Percentiles rank a stretch among this genome's conserved stretches.
Conservation (phyloP, 2,797 vertebrate species). For the Enoplosus armatus region DNA sequence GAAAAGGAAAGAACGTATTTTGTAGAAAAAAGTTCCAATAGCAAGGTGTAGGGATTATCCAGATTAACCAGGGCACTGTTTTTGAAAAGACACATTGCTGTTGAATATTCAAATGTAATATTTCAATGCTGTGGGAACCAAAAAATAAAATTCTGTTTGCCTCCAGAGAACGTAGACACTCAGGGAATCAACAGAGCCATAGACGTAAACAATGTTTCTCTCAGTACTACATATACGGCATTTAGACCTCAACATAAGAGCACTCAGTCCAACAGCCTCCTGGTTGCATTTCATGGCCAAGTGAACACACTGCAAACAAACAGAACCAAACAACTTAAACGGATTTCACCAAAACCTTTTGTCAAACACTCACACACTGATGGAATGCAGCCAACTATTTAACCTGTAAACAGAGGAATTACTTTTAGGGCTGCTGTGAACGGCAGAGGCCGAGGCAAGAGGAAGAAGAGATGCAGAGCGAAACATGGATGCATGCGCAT, state of each 20-base stretch:
- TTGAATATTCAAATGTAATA: neutral
- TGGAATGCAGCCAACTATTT: constrained; percentile 59
- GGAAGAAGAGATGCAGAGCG: constrained; percentile 17
- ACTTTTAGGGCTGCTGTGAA: constrained; percentile 43
- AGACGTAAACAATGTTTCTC: neutral
- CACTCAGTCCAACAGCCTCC: constrained; percentile 21
- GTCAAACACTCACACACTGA: constrained; percentile 42
- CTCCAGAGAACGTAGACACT: neutral
- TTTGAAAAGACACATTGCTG: neutral
- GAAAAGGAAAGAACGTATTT: neutral
- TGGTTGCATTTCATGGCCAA: constrained; percentile 54
- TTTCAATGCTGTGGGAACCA: neutral
- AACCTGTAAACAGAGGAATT: constrained; percentile 72
- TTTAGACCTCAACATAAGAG: constrained; percentile 9
- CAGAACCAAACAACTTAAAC: constrained; percentile 49
- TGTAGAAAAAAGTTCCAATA: neutral
- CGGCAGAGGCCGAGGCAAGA: constrained; percentile 21
- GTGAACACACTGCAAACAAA: constrained; percentile 55
- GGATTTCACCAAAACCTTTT: constrained; percentile 50
- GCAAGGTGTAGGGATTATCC: accelerated
- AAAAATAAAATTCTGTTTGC: neutral
- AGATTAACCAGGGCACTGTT: neutral
- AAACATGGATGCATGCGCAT: constrained; percentile 44
- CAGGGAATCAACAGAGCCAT: neutral
- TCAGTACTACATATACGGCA: neutral